These are phyloP conservation scores for Amblyopsis hoosieri DNA, from an alignment of 2,797 vertebrate species.

Conservation along the genomic window DNA sequence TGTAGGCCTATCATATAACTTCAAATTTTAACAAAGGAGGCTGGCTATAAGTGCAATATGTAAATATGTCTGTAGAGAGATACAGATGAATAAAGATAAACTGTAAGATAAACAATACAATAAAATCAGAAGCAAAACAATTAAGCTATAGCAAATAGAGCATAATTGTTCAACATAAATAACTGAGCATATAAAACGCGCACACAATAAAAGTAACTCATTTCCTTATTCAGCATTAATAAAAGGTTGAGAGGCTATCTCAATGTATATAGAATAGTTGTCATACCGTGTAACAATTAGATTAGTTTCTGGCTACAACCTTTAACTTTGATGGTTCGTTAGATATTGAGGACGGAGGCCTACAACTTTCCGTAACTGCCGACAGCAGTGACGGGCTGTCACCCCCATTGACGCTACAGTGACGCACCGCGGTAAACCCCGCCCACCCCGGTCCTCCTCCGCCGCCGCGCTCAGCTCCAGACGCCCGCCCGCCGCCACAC, in stretches of 20 bases:
- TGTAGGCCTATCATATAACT: too few relatives aligned
- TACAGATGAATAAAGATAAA: slow-evolving; percentile 1
- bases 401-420: slow-evolving; percentile 62
- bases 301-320: too few relatives aligned
- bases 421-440: background rate
- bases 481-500: slow-evolving; percentile 61
- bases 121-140: background rate
- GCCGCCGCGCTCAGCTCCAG: slow-evolving; percentile 43
- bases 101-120: too few relatives aligned
- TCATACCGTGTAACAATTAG: too few relatives aligned
- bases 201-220: too few relatives aligned
- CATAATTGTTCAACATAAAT: background rate
- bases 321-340: too few relatives aligned
- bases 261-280: too few relatives aligned
- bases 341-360: too few relatives aligned
- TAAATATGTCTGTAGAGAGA: background rate
- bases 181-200: background rate
- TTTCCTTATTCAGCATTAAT: too few relatives aligned
- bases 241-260: too few relatives aligned
- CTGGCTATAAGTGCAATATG: background rate
- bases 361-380: slow-evolving; percentile 64
- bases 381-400: slow-evolving; percentile 65
- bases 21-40: background rate
- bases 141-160: background rate
- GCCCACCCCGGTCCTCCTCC: background rate